Evolutionary conservation across 1,140 invertebrate species (phyloP), one percentile per base, ranked within the genome.

Genomic region (Asbolus verrucosus): DNA sequence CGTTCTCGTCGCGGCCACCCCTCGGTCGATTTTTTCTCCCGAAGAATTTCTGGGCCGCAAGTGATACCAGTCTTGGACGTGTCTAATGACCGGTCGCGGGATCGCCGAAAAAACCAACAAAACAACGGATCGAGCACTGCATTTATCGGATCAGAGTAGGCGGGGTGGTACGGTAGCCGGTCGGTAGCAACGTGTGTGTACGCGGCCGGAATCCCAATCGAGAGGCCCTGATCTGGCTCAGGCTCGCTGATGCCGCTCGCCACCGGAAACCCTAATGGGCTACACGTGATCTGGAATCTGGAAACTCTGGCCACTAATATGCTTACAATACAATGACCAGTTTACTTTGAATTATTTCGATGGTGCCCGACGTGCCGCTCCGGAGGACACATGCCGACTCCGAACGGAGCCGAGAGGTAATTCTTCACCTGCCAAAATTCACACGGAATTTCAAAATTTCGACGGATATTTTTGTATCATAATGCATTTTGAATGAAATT

Each of bases 201-300:
- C 74, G 74, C 74, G 74, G 46, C 46, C 24, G 36, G 74, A 69
- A 74, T 76, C 70, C 69, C 73, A 76, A 76, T 65, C 62, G 39
- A 65, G 27, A 65, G 65, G 65, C 33, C 36, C 62, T 43, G 59
- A 69, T 41, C 39, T 54, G 46, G 65, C 39, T 38, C 36, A 67
- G 43, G 21, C 39, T 69, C 71, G 60, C 66, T 70, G 69, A 50
- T 66, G 54, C 67, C 72, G 66, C 46, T 65, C 72, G 54, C 69
- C 74, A 74, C 75, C 72, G 75, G 76, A 77, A 77, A 71, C 76
- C 76, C 72, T 78, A 78, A 78, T 78, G 76, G 76, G 54, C 68
- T 76, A 76, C 76, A 78, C 77, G 77, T 78, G 77, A 78, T 77
- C 74, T 78, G 77, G 77, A 78, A 77, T 75, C 76, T 75, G 75